Evolutionary conservation across 2,113 vertebrate genomes (phyloP), one percentile per base, ranked within the genome.

Genomic region (Pelvicachromis taeniatus): DNA sequence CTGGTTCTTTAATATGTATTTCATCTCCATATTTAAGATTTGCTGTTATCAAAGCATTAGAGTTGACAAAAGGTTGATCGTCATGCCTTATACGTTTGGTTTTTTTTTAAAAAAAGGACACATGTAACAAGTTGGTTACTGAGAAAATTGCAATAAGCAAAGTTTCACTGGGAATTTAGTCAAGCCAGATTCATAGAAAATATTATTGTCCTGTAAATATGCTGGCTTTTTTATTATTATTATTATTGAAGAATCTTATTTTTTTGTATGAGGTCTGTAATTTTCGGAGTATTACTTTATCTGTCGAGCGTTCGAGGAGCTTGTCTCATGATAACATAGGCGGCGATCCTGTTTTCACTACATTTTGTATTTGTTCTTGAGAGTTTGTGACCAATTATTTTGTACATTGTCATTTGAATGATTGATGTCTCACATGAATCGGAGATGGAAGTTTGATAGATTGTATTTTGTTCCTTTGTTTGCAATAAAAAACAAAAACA

Each of bases 121-220:
- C 91, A 6, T 91, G 95, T 94, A 95, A 94, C 94, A 85, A 77
- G 79, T 92, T 77, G 80, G 95, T 96, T 95, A 95, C 94, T 91
- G 91, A 93, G 92, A 88, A 82, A 86, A 89, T 77, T 82, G 63
- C 87, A 79, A 88, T 89, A 77, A 88, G 55, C 77, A 85, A 91
- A 85, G 83, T 87, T 93, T 94, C 95, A 96, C 95, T 96, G 94
- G 95, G 96, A 95, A 95, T 95, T 95, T 94, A 95, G 96, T 70
- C 77, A 85, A 92, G 95, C 93, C 94, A 95, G 92, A 89, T 68
- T 92, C 82, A 78, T 83, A 87, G 94, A 92, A 95, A 95, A 96
- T 95, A 95, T 92, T 95, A 84, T 93, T 93, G 84, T 95, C 58
- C 75, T 96, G 95, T 96, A 96, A 92, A 96, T 96, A 96, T 90